phyloP scores from a whole-genome alignment of 1,140 invertebrate genomes.

The Branchinecta lynchi region DNA sequence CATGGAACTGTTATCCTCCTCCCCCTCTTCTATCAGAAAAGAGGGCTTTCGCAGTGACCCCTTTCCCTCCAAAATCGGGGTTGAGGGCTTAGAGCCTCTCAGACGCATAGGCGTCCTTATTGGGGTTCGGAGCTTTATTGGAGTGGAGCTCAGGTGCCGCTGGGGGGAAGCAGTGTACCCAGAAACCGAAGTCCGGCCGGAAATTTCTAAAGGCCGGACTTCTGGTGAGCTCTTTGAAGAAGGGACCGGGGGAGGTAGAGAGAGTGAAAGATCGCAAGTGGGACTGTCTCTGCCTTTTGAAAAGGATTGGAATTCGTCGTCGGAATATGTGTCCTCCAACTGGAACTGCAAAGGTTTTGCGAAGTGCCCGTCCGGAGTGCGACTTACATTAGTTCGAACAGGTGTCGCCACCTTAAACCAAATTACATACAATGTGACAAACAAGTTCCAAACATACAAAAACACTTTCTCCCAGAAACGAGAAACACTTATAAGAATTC shows the following conservation, averaged over 20 bases:
- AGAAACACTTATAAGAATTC: not conserved
- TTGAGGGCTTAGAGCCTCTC: not conserved
- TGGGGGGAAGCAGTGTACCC: not conserved
- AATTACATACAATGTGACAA: not conserved
- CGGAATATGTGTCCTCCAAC: constrained; percentile 14
- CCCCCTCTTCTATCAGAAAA: not conserved
- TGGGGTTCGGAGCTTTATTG: not conserved
- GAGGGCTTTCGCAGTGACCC: not conserved
- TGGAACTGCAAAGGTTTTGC: not conserved
- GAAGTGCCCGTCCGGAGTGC: not conserved
- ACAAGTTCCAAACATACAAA: constrained; percentile 7
- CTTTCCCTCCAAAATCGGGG: not conserved
- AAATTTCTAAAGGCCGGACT: not conserved
- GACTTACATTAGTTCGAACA: not conserved
- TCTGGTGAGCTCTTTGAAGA: not conserved
- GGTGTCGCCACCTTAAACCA: not conserved
- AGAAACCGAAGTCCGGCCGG: not conserved
- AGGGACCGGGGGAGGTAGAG: not conserved
- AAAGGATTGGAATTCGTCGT: not conserved
- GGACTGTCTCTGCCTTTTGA: not conserved
- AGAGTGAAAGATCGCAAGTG: not conserved
- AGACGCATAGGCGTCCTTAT: not conserved
- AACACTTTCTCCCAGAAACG: not conserved
- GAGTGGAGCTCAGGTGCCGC: not conserved
- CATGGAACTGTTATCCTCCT: not conserved